Evolutionary conservation across 2,797 vertebrate genomes (phyloP).

Genomic region (Alauda arvensis): DNA sequence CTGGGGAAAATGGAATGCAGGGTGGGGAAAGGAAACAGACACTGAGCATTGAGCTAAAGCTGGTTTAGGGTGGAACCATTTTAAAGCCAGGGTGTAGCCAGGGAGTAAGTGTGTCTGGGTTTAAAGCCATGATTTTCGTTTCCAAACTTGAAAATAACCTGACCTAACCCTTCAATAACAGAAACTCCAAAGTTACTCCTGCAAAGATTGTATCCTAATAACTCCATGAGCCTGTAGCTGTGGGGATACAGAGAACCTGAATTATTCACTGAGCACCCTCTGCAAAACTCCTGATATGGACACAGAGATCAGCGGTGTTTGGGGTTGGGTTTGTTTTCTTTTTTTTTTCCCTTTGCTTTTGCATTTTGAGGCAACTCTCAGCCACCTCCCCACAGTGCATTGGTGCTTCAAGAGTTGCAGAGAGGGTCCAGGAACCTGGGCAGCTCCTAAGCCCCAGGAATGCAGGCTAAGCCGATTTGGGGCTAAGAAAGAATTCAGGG

Average conservation of each 20-base stretch:
- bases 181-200: background rate
- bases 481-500: constrained; percentile 50
- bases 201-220: background rate
- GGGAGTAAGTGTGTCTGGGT: constrained; percentile 24
- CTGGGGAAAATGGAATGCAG: constrained; percentile 85
- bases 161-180: constrained; percentile 21
- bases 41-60: constrained; percentile 84
- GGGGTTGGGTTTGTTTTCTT: rapidly evolving
- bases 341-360: background rate
- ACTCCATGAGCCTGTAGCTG: background rate
- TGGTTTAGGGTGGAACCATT: constrained; percentile 72
- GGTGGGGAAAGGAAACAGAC: constrained; percentile 87
- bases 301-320: background rate
- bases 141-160: constrained; percentile 49
- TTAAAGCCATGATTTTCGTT: constrained; percentile 4
- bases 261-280: background rate
- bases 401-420: background rate
- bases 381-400: background rate
- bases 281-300: background rate
- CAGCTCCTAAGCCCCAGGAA: constrained; percentile 78
- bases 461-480: constrained; percentile 74
- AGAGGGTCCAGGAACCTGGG: constrained; percentile 68
- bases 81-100: constrained; percentile 71
- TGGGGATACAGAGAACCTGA: rapidly evolving
- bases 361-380: background rate